Evolutionary conservation across 1,140 invertebrate genomes (phyloP), one percentile per base, ranked within the genome.

Genomic region (Goniozus legneri): DNA sequence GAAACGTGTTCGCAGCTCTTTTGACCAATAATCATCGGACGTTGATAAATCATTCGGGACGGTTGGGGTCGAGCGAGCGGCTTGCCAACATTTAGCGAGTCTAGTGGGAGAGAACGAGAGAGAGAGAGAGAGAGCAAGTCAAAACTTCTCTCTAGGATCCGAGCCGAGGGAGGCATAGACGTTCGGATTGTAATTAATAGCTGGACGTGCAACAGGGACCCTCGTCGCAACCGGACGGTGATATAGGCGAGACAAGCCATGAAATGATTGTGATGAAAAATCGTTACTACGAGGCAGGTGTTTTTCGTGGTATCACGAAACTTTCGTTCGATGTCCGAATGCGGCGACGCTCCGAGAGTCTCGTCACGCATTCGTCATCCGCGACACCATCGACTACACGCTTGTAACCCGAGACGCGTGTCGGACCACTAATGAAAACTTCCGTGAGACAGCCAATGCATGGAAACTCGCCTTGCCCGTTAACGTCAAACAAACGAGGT

Each of bases 221-320:
- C 20, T 39, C 24, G 22, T 15, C 36, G n/a, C 13, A 19, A 44
- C 19, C 19, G 30, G 10, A 52, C 13, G 44, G 47, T 20, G 35
- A 49, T 24, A 52, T n/a, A 44, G 22, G 16, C 46, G 49, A 42
- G 27, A n/a, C n/a, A n/a, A n/a, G n/a, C n/a, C n/a, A n/a, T n/a
- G n/a, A 19, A 49, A 50, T 44, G 46, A 12, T 51, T 52, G 56
- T 44, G 54, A 58, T 62, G 61, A 65, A 55, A 54, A 61, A 63
- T 63, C 55, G 43, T 63, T 62, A 55, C 40, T 49, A 60, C 37
- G 54, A 51, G 44, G 52, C 61, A 65, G 62, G 61, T 65, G 62
- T 55, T 54, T 52, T 32, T 37, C 31, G 31, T 24, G 12, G 43
- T 41, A 6, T 27, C 45, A 36, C 12, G n/a, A 8, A 22, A 14